These are phyloP conservation scores for Rhagophthalmus giganteus DNA, from an alignment of 2,888 invertebrate species.

Conservation along the genomic window DNA sequence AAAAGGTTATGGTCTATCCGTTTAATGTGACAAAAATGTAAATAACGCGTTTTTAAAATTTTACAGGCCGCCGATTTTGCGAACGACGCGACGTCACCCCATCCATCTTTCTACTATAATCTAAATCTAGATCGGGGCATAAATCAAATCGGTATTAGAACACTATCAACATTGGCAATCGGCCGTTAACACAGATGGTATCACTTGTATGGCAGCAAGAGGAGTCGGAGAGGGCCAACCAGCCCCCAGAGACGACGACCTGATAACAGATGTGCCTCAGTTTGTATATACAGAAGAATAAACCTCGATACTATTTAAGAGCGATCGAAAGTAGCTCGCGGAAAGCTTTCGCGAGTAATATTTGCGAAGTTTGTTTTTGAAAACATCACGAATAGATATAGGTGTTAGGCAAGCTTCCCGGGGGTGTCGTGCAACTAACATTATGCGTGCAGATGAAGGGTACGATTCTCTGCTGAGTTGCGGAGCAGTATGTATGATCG, in stretches of 20 bases:
- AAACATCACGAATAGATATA: too few relatives aligned
- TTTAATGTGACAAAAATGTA: constrained; percentile 1
- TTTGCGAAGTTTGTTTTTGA: too few relatives aligned
- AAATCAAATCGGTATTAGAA: constrained; percentile 54
- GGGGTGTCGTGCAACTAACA: constrained; percentile 15
- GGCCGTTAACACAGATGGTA: constrained; percentile 55
- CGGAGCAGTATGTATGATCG: constrained; percentile 12
- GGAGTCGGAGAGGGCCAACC: constrained; percentile 27
- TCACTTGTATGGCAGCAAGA: constrained; percentile 34
- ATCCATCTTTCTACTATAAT: constrained; percentile 18
- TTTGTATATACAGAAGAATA: constrained; percentile 3
- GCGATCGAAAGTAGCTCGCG: too few relatives aligned
- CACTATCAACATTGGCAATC: constrained; percentile 51
- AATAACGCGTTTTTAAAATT: constrained; percentile 10
- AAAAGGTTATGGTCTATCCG: constrained; percentile 24
- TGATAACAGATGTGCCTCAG: constrained; percentile 29
- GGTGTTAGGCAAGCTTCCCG: too few relatives aligned
- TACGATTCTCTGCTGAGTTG: constrained; percentile 13
- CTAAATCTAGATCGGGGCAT: constrained; percentile 40
- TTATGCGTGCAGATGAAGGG: constrained; percentile 14
- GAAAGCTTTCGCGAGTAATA: too few relatives aligned
- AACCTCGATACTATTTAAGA: too few relatives aligned
- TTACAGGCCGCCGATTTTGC: constrained; percentile 1
- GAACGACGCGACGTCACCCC: constrained; percentile 10
- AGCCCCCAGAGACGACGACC: constrained; percentile 22